Evolutionary conservation across 2,113 vertebrate species (phyloP), one percentile per base, ranked within the genome.

Genomic region (Gobius niger): DNA sequence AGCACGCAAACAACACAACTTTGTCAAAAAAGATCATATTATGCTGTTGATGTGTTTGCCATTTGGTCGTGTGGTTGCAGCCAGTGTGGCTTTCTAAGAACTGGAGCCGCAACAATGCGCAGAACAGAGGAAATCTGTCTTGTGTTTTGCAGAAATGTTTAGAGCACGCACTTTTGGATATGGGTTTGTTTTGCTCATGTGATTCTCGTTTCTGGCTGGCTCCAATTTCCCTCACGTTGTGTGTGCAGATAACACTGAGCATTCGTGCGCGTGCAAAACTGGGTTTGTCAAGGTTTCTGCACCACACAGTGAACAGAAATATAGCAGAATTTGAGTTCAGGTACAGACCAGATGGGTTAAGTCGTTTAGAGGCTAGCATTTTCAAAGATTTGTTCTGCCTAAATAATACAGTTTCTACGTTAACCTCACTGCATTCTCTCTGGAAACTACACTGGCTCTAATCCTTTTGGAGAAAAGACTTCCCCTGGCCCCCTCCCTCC

Each of bases 81-180:
- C 9, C 57, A 11, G 6, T 34, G 57, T 60, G 57, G 34, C 53
- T 15, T 81, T 87, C 80, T 19, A 19, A 64, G 73, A 77, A 83
- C 41, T 42, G 64, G 65, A 74, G 59, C n/a, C 65, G 76, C 7
- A 83, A 78, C 84, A 86, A 76, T 73, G 66, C 78, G 49, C 11
- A 68, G 82, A 86, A 78, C 61, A 16, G 0, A 75, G 71, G 63
- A 74, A 76, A 53, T 47, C 56, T 65, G 72, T 68, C 42, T 73
- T 34, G 63, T 1, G 6, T 51, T 49, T 40, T 63, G 65, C 19
- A 3, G 11, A 63, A 70, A 69, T 62, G 77, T 75, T 73, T 66
- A 19, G 16, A 16, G 51, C 51, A 70, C 53, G 49, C 50, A 56
- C 54, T 18, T 46, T 18, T 40, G 16, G n/a, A 42, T 75, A 72